A percentile compares a stretch with the other conserved stretches of the same genome.
Conservation (phyloP, 2,113 vertebrate species). For the Pycnonotus jocosus region DNA sequence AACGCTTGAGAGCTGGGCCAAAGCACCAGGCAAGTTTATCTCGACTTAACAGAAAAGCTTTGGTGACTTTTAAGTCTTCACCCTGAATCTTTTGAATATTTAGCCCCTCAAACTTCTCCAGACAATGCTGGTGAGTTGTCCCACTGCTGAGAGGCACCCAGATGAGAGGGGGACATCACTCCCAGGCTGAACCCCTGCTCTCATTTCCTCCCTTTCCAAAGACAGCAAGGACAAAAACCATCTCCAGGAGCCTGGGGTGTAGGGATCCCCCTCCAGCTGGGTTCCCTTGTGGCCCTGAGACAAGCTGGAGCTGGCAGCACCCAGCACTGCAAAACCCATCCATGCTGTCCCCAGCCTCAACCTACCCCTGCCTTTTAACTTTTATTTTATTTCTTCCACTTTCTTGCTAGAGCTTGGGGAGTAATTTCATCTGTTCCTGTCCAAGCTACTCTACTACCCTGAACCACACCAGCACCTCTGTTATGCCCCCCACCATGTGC, state of each 20-base stretch:
- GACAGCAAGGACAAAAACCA: not conserved
- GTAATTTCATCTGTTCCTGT: not conserved
- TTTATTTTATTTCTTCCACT: not conserved
- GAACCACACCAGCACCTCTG: accelerated
- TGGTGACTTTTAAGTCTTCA: not conserved
- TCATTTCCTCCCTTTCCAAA: not conserved
- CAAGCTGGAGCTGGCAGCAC: not conserved
- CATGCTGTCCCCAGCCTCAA: no score
- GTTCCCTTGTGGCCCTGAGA: accelerated
- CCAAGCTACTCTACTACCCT: not conserved
- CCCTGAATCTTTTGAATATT: not conserved
- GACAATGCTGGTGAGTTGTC: not conserved
- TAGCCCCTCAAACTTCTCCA: no score
- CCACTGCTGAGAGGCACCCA: accelerated
- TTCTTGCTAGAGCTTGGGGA: not conserved
- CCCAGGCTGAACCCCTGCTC: not conserved
- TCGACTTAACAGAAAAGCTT: not conserved
- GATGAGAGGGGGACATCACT: accelerated
- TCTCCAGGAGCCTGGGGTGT: not conserved
- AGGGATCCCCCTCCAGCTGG: accelerated
- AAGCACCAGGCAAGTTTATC: not conserved
- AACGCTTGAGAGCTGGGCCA: accelerated
- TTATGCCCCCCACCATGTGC: accelerated
- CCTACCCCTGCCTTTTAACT: accelerated
- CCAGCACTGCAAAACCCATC: not conserved